Base-by-base conservation (phyloP, 1,140 invertebrate species). In the Drosophila repleta region DNA sequence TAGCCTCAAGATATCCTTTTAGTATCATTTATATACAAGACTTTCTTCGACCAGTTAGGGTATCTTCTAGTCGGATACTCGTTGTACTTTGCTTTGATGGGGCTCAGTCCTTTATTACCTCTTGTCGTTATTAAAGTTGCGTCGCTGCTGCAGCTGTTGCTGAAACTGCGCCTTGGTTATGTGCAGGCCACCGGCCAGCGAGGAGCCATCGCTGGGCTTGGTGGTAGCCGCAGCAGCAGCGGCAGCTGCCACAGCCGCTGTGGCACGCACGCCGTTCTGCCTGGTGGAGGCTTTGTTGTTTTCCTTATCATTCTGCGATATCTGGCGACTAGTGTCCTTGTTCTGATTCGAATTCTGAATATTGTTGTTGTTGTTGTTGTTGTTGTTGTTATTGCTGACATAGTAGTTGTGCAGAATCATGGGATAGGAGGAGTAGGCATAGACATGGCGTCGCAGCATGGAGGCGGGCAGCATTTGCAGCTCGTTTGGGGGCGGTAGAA, bases 401-500 rank as follows among this genome's bases (percentile, higher is more conserved):
- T 77, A 90, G 57, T 75, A 84, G 57, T 49, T 74, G 52, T 90
- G 82, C 51, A 90, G 71, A 29, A 91, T 84, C 57, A 87, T 76
- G 35, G 90, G 90, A 46, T 90, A 90, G 21, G 90, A 91, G 67
- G 87, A 87, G 68, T 91, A 91, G 41, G 90, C 87, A 55, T 91
- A 91, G 60, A 91, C 72, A 72, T 89, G 90, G 11, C 84, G 58
- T 11, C 80, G 51, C 43, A 91, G 52, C 80, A 90, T 81, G 7
- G 83, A 77, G 10, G 87, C 74, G 13, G 84, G 92, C 1, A 95
- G 92, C 15, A 92, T 91, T 0, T 96, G 95, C 37, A 96, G 92
- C 78, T 96, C 95, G 18, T 95, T 94, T 0, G 96, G 95, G 1
- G 96, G 96, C 80, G 95, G 94, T 49, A 97, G 90, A 80, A 96